Base-by-base conservation (phyloP, 2,888 invertebrate species). In the Pteria penguin region DNA sequence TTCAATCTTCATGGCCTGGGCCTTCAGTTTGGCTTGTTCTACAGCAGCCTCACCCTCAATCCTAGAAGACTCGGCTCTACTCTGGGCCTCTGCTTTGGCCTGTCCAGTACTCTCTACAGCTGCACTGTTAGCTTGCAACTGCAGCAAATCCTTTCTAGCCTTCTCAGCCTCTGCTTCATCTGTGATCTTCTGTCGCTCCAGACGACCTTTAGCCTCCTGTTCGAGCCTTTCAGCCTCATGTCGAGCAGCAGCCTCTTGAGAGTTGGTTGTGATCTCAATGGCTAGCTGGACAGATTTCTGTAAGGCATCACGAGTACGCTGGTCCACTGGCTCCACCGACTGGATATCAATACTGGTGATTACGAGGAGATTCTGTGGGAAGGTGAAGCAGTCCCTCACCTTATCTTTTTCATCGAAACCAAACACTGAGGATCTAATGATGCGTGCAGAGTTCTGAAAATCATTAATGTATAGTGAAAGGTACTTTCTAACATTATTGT, bases 241-340 rank as follows among this genome's bases (percentile, higher is more conserved):
- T 78, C 93, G 93, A 26, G 93, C 93, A 55, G 93, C 88, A 27
- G 93, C 93, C 83, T 93, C 93, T 86, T 93, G 93, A 11, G 93
- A 93, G 85, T 93, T 93, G 70, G 93, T 93, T 2, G 93, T 93
- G 82, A 93, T 93, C 84, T 93, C 93, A 77, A 93, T 93, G 79
- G 93, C 93, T 60, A 93, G 88, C 82, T 93, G 93, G 11, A 93
- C 93, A 45, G 93, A 93, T 83, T 93, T 93, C 89, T 92, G 92
- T 57, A 93, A 88, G 2, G 93, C 88, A 84, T 93, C 93, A 18
- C 93, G 85, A 1, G 93, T 93, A 31, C 93, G 85, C 88, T 93
- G 93, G 84, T 93, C 93, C 0, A 93, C 93, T 3, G 93, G 93
- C 80, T 93, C 93, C 55, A 93, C 93, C 32, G 93, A 92, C 85